Evolutionary conservation across 2,797 vertebrate species (phyloP), one percentile per base, ranked within the genome.

Genomic region (Enteromius afrohamiltoni): DNA sequence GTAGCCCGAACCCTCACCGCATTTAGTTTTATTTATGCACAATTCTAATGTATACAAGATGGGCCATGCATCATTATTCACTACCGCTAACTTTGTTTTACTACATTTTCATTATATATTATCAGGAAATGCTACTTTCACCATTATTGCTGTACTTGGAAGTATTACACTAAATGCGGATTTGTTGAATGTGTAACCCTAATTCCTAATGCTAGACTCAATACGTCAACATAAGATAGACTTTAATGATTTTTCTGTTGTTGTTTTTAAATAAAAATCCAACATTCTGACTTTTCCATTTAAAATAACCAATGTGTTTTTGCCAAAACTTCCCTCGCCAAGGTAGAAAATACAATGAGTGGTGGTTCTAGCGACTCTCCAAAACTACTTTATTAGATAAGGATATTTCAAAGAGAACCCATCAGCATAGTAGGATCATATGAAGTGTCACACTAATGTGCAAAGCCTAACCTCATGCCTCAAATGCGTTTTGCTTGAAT

Each of bases 1-100:
- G 82, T 37, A 71, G 76, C 42, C 60, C 51, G 16, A 77, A 53
- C 64, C 73, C 42, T 71, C 82, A 83, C 76, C 9, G 67, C 67
- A 62, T 79, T 78, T 69, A 23, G 16, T 79, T 83, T 77, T 83
- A 83, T 83, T 78, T 83, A 83, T 83, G 82, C 82, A 83, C 82
- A 71, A 64, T 70, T 83, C 19, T 79, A 71, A 79, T 78, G 82
- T 69, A 77, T 45, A 62, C 40, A 79, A 58, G 45, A 78, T 51
- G 67, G 75, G 45, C 81, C 73, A 68, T 62, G 53, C 42, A 34
- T 23, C 75, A 37, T 67, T 83, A 70, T 64, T 65, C 67, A 83
- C 67, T 83, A 83, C 65, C 65, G 67, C 82, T 21, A 83, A 83
- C 65, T 62, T 49, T 75, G 62, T 77, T 76, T 78, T 78, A 78